Conservation (phyloP, 2,797 vertebrate species). For the Crenichthys baileyi region DNA sequence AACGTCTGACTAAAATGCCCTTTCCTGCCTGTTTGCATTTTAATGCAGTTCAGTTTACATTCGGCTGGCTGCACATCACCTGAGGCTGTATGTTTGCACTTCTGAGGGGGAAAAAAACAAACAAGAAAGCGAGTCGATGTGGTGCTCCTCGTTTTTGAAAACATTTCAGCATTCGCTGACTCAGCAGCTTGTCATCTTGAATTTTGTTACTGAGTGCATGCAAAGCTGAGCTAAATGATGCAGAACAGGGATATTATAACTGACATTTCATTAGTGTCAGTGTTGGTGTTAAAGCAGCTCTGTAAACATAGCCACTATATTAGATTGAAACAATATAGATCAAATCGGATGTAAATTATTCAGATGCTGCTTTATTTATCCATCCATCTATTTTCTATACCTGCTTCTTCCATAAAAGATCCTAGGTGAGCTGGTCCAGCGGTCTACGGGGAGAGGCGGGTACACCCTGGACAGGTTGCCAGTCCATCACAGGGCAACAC, state of each 20-base stretch:
- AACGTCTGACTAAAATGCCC: constrained; percentile 30
- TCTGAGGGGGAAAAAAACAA: constrained; percentile 14
- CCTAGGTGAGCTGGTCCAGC: no score
- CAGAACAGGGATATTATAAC: not conserved
- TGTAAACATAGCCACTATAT: not conserved
- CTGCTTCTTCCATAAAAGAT: no score
- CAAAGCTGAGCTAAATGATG: constrained; percentile 21
- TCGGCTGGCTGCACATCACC: constrained; percentile 46
- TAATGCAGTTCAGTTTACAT: constrained; percentile 40
- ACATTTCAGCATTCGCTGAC: constrained; percentile 43
- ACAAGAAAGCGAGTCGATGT: constrained; percentile 20
- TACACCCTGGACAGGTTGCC: no score
- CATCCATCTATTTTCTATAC: no score
- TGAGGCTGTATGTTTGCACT: constrained; percentile 49
- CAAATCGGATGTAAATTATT: not conserved
- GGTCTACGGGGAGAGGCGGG: no score
- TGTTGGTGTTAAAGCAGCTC: not conserved
- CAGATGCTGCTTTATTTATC: not conserved
- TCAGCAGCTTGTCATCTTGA: constrained; percentile 30
- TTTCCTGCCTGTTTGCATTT: constrained; percentile 50
- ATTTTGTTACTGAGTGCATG: constrained; percentile 14
- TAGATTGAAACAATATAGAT: no score
- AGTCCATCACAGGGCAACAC: no score
- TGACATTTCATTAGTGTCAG: not conserved
- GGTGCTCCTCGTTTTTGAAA: constrained; percentile 22